Base-by-base conservation (phyloP, 2,888 invertebrate species). In the Ectemnius cavifrons region DNA sequence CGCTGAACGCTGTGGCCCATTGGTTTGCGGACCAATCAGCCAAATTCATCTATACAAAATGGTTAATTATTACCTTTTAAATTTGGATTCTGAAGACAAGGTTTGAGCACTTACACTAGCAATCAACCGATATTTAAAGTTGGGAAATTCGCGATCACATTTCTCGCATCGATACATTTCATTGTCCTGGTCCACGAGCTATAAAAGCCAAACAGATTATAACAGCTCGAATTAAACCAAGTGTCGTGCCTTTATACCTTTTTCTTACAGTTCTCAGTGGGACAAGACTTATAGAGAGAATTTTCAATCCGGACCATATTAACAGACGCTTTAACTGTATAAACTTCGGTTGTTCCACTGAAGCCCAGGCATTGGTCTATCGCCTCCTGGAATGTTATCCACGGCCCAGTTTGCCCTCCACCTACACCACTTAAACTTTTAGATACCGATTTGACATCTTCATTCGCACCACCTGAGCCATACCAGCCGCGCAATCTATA, bases 101-200 rank as follows among this genome's bases (percentile, higher is more conserved):
- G 23, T 3, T 23, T 23, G 23, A 3, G 3, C 23, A 23, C 95
- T 94, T 91, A 97, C 97, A 16, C 37, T 76, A 8, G 58, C 70
- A 4, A 99, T 92, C 79, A 98, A 92, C 58, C 98, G 93, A 92
- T 97, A 97, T 87, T 97, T 97, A 91, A 95, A 99, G 83, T 95
- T 95, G 0, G 96, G 94, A 89, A 93, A 96, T 80, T 97, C 97
- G 67, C 94, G 92, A 86, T 95, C 94, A 90, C 99, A 99, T 91
- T 99, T 99, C 90, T 99, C 99, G 91, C 99, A 99, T 66, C 97
- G 93, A 91, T 94, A 99, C 88, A 95, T 93, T 0, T 97, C 97
- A 86, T 97, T 97, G 78, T 95, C 95, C 86, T 95, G 94, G 90
- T 99, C 98, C 8, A 97, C 92, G 0, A 99, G 93, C 91, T 91